phyloP scores from a whole-genome alignment of 2,113 vertebrate species.

The Crotalus viridis region DNA sequence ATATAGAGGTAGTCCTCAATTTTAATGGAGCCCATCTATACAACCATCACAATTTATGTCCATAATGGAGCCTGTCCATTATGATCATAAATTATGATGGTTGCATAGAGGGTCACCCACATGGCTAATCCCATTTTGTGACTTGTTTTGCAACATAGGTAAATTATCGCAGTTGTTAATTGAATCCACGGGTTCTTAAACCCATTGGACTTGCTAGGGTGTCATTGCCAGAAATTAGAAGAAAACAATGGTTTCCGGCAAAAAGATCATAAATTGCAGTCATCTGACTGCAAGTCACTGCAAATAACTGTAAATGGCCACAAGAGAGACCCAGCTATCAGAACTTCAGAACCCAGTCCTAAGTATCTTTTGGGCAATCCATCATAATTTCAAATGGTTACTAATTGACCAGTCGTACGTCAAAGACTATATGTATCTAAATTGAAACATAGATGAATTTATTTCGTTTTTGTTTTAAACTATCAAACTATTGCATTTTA shows the following conservation, averaged over 20 bases:
- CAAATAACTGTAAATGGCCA: neutral
- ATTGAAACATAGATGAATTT: neutral
- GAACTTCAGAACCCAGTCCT: neutral
- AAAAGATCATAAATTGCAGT: neutral
- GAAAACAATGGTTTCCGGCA: neutral
- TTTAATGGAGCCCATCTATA: no score
- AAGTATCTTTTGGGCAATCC: neutral
- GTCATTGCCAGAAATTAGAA: neutral
- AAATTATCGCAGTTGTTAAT: neutral
- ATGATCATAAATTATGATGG: neutral
- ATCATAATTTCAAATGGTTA: neutral
- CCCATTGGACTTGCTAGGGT: neutral
- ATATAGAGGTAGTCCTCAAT: neutral
- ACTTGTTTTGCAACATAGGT: neutral
- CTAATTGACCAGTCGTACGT: no score
- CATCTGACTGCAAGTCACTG: neutral
- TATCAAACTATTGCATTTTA: neutral
- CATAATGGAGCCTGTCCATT: neutral
- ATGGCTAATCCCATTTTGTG: neutral
- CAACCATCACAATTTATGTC: no score
- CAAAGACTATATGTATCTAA: no score
- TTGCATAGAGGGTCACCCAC: neutral
- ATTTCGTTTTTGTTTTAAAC: no score
- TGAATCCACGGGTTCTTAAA: neutral
- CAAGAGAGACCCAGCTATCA: neutral